Percentiles rank a stretch among this genome's conserved stretches.
These are phyloP conservation scores for Aldabrachelys gigantea DNA, from an alignment of 2,113 vertebrate genomes.

Conservation along the genomic window DNA sequence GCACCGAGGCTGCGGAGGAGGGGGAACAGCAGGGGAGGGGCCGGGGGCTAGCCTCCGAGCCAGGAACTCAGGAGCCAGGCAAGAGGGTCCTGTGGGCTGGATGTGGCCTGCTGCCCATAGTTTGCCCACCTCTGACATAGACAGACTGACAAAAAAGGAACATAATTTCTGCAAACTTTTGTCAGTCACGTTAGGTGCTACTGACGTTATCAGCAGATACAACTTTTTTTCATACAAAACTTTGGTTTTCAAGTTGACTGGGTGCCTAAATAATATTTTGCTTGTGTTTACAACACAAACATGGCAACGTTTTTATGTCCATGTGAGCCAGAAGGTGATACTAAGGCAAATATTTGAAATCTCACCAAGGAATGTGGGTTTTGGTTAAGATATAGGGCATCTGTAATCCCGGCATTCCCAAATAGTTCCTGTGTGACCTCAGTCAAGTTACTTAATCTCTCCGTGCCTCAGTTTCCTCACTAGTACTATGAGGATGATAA, in stretches of 20 bases:
- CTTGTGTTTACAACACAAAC: not conserved
- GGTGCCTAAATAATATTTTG: not conserved
- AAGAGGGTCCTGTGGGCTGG: too few species aligned
- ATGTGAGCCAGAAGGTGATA: not conserved
- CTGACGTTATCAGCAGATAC: not conserved
- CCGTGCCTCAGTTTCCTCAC: accelerated
- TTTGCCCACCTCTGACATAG: too few species aligned
- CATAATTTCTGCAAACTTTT: not conserved
- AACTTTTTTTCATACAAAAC: not conserved
- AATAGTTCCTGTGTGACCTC: not conserved
- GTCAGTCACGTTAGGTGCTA: not conserved
- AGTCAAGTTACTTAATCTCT: not conserved
- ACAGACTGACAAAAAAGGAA: not conserved
- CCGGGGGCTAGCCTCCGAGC: too few species aligned
- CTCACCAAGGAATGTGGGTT: not conserved
- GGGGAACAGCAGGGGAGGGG: too few species aligned
- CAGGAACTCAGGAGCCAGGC: too few species aligned
- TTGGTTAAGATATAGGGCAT: not conserved
- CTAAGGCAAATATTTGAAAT: not conserved
- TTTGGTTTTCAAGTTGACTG: not conserved
- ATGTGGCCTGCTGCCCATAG: too few species aligned
- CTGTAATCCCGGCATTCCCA: not conserved
- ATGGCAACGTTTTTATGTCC: not conserved
- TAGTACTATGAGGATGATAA: not conserved
- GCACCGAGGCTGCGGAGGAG: too few species aligned